A percentile compares a stretch with the other conserved stretches of the same genome.
phyloP scores from a whole-genome alignment of 2,113 vertebrate genomes.

The Crypturellus undulatus region DNA sequence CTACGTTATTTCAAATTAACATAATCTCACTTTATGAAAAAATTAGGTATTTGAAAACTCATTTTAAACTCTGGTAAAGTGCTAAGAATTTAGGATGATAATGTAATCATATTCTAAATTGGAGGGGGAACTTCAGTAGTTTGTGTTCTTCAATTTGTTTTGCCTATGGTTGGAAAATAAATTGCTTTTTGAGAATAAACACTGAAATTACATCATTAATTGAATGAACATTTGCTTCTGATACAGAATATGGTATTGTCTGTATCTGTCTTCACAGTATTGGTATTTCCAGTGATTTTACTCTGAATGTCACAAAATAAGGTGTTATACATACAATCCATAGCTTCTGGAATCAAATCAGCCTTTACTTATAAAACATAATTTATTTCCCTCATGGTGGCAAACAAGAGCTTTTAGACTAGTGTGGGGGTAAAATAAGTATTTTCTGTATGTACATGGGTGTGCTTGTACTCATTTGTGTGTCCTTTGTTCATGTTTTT shows the following conservation, averaged over 20 bases:
- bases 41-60: background rate
- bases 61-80: background rate
- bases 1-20: background rate
- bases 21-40: background rate
- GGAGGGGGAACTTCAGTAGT: background rate
- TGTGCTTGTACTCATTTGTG: background rate
- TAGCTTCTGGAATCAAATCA: background rate
- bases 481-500: background rate
- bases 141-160: background rate
- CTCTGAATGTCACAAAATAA: background rate
- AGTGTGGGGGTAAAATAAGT: too few relatives aligned
- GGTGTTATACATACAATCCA: background rate
- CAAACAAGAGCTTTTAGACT: background rate
- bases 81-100: background rate
- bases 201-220: background rate
- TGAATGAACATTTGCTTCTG: background rate
- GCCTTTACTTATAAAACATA: background rate
- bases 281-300: background rate
- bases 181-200: background rate
- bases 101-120: background rate
- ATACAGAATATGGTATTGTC: background rate
- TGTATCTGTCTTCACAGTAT: background rate
- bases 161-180: background rate
- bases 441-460: background rate
- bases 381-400: background rate